These are phyloP conservation scores for Actinopyga echinites DNA, from an alignment of 53 echinoderm and acorn worm species.

Conservation along the genomic window DNA sequence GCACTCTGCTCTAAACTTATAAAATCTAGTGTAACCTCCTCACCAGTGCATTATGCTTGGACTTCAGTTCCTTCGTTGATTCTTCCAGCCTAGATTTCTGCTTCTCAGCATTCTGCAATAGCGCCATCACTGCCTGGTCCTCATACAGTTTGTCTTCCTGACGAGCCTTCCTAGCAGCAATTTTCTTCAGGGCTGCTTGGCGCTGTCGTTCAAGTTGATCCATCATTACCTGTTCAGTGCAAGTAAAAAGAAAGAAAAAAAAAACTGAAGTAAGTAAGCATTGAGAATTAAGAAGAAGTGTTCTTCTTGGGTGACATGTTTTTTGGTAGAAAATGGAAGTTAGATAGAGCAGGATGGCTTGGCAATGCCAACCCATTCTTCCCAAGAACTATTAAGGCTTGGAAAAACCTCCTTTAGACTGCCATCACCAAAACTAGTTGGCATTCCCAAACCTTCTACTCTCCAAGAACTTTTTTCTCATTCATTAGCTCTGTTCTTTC, in stretches of 20 bases:
- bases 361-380: too few relatives aligned
- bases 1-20: background rate
- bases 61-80: constrained; percentile 59
- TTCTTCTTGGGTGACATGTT: too few relatives aligned
- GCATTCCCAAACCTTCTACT: too few relatives aligned
- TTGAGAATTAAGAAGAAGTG: too few relatives aligned
- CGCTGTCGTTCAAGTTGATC: constrained; percentile 77
- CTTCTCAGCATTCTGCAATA: constrained; percentile 86
- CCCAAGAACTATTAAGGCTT: too few relatives aligned
- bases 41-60: constrained; percentile 82
- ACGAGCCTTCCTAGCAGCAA: constrained; percentile 59
- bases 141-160: constrained; percentile 83
- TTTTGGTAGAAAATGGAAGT: too few relatives aligned
- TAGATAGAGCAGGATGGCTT: too few relatives aligned
- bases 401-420: too few relatives aligned
- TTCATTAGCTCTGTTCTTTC: too few relatives aligned
- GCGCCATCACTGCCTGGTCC: constrained; percentile 74
- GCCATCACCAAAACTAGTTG: too few relatives aligned
- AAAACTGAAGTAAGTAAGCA: too few relatives aligned
- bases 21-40: background rate
- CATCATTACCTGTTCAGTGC: constrained; percentile 66
- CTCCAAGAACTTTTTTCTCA: too few relatives aligned
- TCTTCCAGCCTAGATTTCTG: constrained; percentile 61
- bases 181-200: constrained; percentile 66
- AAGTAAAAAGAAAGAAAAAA: background rate